These are phyloP conservation scores for Lepidostoma basale DNA, from an alignment of 1,140 invertebrate genomes.

Conservation along the genomic window DNA sequence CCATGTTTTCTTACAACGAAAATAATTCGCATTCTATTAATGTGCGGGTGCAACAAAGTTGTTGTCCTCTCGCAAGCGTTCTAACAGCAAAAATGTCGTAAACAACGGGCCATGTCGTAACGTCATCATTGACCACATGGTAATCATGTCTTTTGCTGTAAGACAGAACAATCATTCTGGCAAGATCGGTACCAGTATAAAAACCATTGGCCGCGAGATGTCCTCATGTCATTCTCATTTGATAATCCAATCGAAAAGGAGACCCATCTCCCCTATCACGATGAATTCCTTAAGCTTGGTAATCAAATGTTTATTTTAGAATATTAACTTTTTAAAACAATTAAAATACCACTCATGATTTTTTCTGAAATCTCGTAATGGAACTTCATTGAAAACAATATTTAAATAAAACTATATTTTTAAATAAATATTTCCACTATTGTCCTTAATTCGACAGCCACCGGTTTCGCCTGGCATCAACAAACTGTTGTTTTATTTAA, in stretches of 20 bases:
- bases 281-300: conserved; percentile 31
- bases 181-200: conserved; percentile 27
- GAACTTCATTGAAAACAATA: too few species aligned
- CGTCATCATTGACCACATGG: conserved; percentile 20
- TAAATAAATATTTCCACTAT: conserved; percentile 1
- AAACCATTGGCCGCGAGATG: conserved; percentile 9
- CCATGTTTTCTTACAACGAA: conserved; percentile 22
- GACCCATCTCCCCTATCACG: neutral
- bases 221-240: conserved; percentile 15
- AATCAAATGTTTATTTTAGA: neutral
- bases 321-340: neutral
- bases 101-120: conserved; percentile 7
- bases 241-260: conserved; percentile 11
- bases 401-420: neutral
- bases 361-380: neutral
- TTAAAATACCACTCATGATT: neutral
- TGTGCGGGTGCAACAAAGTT: conserved; percentile 19
- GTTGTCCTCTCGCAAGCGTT: conserved; percentile 16
- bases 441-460: too few species aligned
- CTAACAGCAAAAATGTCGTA: conserved; percentile 33
- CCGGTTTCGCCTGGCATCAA: too few species aligned
- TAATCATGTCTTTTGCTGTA: conserved; percentile 25
- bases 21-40: conserved; percentile 32
- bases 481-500: too few species aligned
- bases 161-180: conserved; percentile 28